Percentiles rank a stretch among this genome's conserved stretches.
Conservation (phyloP, 2,113 vertebrate species). For the Salvelinus fontinalis region DNA sequence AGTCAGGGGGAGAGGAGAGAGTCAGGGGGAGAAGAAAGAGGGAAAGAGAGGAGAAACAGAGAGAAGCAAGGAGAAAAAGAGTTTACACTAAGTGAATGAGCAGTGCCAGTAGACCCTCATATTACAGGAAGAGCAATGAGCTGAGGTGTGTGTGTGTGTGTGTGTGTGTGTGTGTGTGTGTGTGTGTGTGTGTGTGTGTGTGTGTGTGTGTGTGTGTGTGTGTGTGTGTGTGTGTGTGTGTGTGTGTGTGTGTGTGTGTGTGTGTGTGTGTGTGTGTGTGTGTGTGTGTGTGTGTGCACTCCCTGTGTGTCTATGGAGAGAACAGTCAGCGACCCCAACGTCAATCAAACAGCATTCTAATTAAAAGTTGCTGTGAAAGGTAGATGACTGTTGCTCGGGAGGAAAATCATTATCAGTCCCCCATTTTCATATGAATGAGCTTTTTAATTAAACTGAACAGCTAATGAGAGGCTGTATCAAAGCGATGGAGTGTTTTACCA, state of each 20-base stretch:
- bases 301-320: constrained; percentile 14
- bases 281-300: neutral
- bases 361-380: constrained; percentile 86
- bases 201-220: no score
- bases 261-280: no score
- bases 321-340: constrained; percentile 28
- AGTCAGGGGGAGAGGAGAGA: constrained; percentile 12
- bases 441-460: constrained; percentile 83
- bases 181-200: no score
- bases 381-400: constrained; percentile 76
- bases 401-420: constrained; percentile 80
- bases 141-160: no score
- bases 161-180: no score
- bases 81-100: neutral
- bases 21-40: no score
- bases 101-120: neutral
- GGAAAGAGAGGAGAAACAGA: neutral
- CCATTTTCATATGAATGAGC: constrained; percentile 90
- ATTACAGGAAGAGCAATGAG: neutral
- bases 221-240: no score
- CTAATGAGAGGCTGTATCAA: constrained; percentile 74
- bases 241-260: no score
- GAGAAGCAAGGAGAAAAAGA: neutral
- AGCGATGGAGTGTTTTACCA: constrained; percentile 67
- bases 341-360: constrained; percentile 76